Base-by-base conservation (phyloP, 2,888 invertebrate species). In the Hydroisotoma schaefferi region DNA sequence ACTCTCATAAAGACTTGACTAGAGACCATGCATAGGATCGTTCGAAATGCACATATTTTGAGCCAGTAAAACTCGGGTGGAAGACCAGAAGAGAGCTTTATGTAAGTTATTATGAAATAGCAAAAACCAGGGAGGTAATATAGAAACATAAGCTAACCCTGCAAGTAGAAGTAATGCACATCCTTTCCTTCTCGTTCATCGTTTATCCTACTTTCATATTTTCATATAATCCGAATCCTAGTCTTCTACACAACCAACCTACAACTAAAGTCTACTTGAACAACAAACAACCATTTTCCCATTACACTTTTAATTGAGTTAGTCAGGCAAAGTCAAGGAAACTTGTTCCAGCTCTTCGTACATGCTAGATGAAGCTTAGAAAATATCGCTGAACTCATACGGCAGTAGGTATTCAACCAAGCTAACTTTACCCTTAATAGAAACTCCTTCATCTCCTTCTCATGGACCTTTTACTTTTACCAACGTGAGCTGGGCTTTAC, bases 281-380 rank as follows among this genome's bases (percentile, higher is more conserved):
- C 66, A 64, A 64, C 66, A 69, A 69, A 69, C 69, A 69, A 57
- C 64, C 63, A 63, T 68, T 65, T 68, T 59, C 63, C 55, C 62
- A 66, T 67, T 65, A 62, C 54, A 66, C 64, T 69, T 69, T 69
- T 71, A 71, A 71, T 71, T 71, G 71, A 71, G 71, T 71, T 71
- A 71, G 71, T 65, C 61, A 66, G 57, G 66, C 60, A 63, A 63
- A 67, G 63, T 62, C 62, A 59, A 65, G 67, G 57, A 63, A 66
- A 68, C 54, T 68, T 65, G 55, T 38, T 63, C 47, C 59, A 60
- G 57, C 53, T 67, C 60, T 47, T 55, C 44, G 20, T 25, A 4
- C 5, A 4, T 15, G 15, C 25, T 6, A 10, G 43, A 43, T 18
- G 10, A 20, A 10, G 8, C 20, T 43, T 23, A 52, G 37, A 52